Conservation (phyloP, 1,140 invertebrate genomes). For the Cotesia vestalis region DNA sequence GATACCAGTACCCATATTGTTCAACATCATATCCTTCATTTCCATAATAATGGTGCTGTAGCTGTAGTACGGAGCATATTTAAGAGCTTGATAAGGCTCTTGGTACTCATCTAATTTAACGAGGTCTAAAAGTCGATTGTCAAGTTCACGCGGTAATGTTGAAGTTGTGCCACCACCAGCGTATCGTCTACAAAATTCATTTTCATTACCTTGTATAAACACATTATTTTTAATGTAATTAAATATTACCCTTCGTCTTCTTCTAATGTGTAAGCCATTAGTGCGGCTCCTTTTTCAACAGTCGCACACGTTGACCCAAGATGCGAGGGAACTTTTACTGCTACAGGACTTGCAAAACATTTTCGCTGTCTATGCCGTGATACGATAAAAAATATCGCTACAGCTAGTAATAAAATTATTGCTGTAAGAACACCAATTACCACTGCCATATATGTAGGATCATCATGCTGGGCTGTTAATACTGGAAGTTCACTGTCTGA, state of each 20-base stretch:
- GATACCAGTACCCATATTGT: conserved; percentile 67
- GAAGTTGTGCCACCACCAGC: conserved; percentile 60
- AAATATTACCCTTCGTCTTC: conserved; percentile 60
- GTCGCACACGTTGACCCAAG: conserved; percentile 66
- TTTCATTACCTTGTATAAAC: conserved; percentile 1
- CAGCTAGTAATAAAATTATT: conserved; percentile 77
- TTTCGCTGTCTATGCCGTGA: conserved; percentile 81
- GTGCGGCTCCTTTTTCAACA: conserved; percentile 63
- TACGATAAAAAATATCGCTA: conserved; percentile 80
- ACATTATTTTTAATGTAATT: neutral
- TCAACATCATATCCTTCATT: conserved; percentile 75
- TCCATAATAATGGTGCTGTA: conserved; percentile 82
- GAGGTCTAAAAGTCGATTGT: conserved; percentile 62
- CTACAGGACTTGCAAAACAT: conserved; percentile 77
- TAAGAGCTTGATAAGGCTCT: conserved; percentile 80
- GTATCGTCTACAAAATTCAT: conserved; percentile 7
- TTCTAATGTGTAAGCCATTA: conserved; percentile 64
- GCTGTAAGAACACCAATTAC: conserved; percentile 83
- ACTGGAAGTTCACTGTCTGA: conserved; percentile 69
- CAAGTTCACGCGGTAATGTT: conserved; percentile 60
- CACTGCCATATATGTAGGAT: conserved; percentile 81
- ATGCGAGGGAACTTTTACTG: conserved; percentile 69
- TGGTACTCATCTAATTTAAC: conserved; percentile 80
- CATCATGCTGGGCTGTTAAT: conserved; percentile 75
- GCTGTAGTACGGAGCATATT: conserved; percentile 80